phyloP scores from a whole-genome alignment of 1,140 invertebrate species.

The Drosophila navojoa region DNA sequence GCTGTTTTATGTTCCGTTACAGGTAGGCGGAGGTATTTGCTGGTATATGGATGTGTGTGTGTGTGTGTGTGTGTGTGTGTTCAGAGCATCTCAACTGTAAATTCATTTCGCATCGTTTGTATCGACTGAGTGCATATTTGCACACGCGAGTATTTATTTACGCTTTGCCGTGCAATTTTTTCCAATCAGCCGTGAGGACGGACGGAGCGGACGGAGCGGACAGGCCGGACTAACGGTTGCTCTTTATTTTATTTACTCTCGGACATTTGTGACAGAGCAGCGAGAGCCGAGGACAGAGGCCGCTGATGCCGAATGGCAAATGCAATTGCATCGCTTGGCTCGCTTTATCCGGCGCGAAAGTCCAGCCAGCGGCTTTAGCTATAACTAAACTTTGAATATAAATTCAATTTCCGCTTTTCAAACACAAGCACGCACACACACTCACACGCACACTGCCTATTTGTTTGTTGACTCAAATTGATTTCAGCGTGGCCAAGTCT shows the following conservation, averaged over 20 bases:
- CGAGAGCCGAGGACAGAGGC: not conserved
- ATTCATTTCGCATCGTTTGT: constrained; percentile 1
- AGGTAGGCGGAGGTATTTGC: not conserved
- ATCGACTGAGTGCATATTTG: not conserved
- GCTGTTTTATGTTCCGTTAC: not conserved
- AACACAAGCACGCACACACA: constrained; percentile 7
- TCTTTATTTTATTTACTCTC: constrained; percentile 11
- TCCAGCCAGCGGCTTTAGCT: not conserved
- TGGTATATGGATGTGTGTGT: not conserved
- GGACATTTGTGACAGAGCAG: not conserved
- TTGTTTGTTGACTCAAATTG: constrained; percentile 33
- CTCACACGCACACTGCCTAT: not conserved
- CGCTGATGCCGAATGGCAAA: not conserved
- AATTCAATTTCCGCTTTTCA: constrained; percentile 41
- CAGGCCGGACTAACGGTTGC: not conserved
- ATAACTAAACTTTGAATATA: constrained; percentile 20
- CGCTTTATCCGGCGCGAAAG: not conserved
- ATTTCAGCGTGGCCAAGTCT: constrained; percentile 21
- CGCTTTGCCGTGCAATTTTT: constrained; percentile 7
- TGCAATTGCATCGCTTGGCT: not conserved
- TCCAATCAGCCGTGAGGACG: not conserved
- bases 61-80: not conserved
- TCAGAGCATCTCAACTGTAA: not conserved
- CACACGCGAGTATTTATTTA: constrained; percentile 13
- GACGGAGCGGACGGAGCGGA: not conserved